Evolutionary conservation across 2,113 vertebrate genomes (phyloP), one percentile per base, ranked within the genome.

Genomic region (Pseudorhombus dupliciocellatus): DNA sequence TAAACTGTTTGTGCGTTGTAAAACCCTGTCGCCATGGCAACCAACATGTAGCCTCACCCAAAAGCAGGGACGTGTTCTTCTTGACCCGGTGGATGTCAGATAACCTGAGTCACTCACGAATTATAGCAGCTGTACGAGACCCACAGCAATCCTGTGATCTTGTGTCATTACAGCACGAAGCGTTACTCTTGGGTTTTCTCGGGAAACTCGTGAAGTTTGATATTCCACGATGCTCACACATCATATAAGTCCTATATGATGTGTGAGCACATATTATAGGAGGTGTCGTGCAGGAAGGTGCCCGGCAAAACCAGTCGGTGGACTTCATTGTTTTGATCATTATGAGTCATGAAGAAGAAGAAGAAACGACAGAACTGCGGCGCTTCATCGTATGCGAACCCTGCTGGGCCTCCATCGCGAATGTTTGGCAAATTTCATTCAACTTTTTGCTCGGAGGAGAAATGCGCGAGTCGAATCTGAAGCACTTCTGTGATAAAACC

Each of bases 181-280:
- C 9, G 34, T 37, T 37, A 37, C 5, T 7, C 34, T 37, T 37
- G 6, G 5, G 34, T 44, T 18, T 44, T 44, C 40, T 44, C 40
- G 16, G 40, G 40, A 44, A 44, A 44, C 40, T 44, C 40, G 18
- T 44, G 40, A 16, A 44, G 37, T 37, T 25, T 46, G 21, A 55
- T 72, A 67, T 54, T 66, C n/a, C 40, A 51, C 9, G 15, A 2
- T 11, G 10, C 61, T 28, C 51, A 34, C 50, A 66, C 51, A 24
- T 68, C 20, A 44, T 66, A n/a, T n/a, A n/a, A n/a, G n/a, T n/a
- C n/a, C n/a, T n/a, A n/a, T n/a, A n/a, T n/a, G n/a, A n/a, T n/a
- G n/a, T n/a, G n/a, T n/a, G n/a, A n/a, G n/a, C n/a, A n/a, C n/a
- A n/a, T n/a, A n/a, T n/a, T n/a, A n/a, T 1, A 44, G 12, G 4